Percentiles rank a stretch among this genome's conserved stretches.
Evolutionary conservation across 92 coral and sea anemone species (phyloP).

Genomic region (Bergia sp.): DNA sequence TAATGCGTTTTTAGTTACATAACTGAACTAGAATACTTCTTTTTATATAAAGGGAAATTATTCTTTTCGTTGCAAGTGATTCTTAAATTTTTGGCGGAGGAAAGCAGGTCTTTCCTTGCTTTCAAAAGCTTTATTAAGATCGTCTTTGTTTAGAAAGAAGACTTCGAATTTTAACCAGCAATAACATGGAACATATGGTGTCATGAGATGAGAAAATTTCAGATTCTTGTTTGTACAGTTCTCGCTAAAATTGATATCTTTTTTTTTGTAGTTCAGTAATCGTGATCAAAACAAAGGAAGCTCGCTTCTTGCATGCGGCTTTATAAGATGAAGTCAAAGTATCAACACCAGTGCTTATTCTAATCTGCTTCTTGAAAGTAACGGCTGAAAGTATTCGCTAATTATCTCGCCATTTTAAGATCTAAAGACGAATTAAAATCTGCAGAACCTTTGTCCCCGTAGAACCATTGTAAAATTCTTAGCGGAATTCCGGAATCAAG

Average conservation of each 20-base stretch:
- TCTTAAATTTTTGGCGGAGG: neutral
- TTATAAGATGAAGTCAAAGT: neutral
- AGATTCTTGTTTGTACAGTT: neutral
- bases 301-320: neutral
- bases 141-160: neutral
- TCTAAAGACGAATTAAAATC: too few species aligned
- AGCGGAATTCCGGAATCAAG: too few species aligned
- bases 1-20: neutral
- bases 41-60: too few species aligned
- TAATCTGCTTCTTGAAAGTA: neutral
- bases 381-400: neutral
- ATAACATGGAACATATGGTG: neutral
- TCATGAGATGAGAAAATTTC: neutral
- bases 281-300: neutral
- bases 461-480: too few species aligned
- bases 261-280: neutral
- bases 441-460: too few species aligned
- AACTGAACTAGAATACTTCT: neutral
- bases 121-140: neutral
- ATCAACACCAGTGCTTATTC: neutral
- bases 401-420: too few species aligned
- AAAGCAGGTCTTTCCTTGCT: neutral
- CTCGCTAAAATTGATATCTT: neutral
- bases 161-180: neutral
- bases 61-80: neutral